These are phyloP conservation scores for Caiman crocodilus DNA, from an alignment of 2,797 vertebrate genomes.

Conservation along the genomic window DNA sequence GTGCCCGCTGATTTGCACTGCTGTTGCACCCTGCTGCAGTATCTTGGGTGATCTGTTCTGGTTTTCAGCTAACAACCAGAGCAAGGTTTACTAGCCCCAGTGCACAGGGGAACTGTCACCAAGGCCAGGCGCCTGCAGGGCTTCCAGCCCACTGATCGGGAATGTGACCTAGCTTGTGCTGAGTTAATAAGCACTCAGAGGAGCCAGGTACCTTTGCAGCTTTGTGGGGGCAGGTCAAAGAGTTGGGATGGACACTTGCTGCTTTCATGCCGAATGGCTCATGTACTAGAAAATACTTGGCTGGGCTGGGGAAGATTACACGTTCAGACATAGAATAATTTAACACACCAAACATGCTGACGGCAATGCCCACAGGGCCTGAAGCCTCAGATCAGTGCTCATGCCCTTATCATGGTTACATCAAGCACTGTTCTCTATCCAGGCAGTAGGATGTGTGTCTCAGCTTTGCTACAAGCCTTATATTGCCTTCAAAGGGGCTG, in stretches of 20 bases:
- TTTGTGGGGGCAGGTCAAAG: background rate
- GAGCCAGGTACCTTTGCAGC: background rate
- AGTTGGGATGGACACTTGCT: background rate
- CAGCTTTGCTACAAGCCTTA: background rate
- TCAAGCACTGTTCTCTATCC: background rate
- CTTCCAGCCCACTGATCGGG: background rate
- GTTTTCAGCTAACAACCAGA: constrained; percentile 50
- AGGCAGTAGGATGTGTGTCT: background rate
- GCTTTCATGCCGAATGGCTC: background rate
- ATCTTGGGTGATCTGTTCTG: constrained; percentile 15
- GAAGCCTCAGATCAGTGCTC: background rate
- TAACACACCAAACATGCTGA: background rate
- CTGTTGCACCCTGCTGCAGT: constrained; percentile 23
- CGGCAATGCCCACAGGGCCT: background rate
- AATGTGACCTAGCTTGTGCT: background rate
- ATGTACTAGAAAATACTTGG: background rate
- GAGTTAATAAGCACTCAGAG: background rate
- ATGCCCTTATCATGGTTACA: background rate
- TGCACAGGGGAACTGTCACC: background rate
- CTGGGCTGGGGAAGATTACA: background rate
- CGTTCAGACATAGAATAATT: background rate
- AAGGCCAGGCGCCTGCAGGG: background rate
- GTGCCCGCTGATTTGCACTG: constrained; percentile 43
- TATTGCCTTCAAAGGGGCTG: background rate
- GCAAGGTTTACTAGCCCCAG: constrained; percentile 9